These are phyloP conservation scores for Xenopus borealis DNA, from an alignment of 2,113 vertebrate species.

Conservation along the genomic window DNA sequence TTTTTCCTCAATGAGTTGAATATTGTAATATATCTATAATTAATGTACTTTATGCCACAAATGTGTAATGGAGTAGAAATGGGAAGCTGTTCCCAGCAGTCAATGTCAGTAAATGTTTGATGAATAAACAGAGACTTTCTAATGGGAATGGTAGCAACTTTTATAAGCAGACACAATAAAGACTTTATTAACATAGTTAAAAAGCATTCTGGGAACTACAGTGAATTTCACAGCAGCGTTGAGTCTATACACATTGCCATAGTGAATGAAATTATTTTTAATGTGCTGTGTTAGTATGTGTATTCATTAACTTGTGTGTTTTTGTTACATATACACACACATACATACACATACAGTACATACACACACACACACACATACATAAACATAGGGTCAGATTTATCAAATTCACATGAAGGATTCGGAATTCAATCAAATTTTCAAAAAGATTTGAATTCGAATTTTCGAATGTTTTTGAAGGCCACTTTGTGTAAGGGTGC, in stretches of 20 bases:
- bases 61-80: constrained; percentile 90
- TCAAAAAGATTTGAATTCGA: too few relatives aligned
- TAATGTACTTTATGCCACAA: constrained; percentile 96
- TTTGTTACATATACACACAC: neutral
- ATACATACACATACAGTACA: too few relatives aligned
- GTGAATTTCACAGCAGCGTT: constrained; percentile 73
- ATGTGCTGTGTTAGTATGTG: constrained; percentile 59
- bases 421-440: too few relatives aligned
- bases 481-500: too few relatives aligned
- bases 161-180: constrained; percentile 88
- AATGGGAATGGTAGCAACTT: constrained; percentile 87
- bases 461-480: too few relatives aligned
- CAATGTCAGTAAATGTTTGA: constrained; percentile 89
- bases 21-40: constrained; percentile 97
- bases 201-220: constrained; percentile 77
- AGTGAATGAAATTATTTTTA: constrained; percentile 48
- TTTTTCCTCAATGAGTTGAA: constrained; percentile 96
- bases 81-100: constrained; percentile 81
- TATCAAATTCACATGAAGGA: too few relatives aligned
- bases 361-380: too few relatives aligned
- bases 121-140: constrained; percentile 90
- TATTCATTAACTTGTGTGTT: constrained; percentile 62
- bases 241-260: constrained; percentile 60
- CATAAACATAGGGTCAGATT: too few relatives aligned
- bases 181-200: constrained; percentile 86